These are phyloP conservation scores for Laothoe populi DNA, from an alignment of 2,888 invertebrate genomes.

Conservation along the genomic window DNA sequence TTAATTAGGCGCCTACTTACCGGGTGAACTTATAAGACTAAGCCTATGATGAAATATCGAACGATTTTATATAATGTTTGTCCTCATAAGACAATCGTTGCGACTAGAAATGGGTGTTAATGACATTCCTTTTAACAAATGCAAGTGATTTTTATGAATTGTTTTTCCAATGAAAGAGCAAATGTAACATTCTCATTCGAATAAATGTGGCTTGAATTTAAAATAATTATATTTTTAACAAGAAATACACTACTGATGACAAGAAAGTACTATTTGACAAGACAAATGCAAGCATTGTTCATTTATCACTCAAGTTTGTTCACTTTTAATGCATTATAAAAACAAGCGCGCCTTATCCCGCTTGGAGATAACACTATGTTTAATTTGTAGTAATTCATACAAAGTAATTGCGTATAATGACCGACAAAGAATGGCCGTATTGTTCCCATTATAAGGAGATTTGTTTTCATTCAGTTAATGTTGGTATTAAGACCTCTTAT, in stretches of 20 bases:
- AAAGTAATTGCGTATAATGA: conserved; percentile 29
- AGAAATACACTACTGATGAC: neutral
- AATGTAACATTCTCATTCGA: too few relatives aligned
- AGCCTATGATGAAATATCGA: too few relatives aligned
- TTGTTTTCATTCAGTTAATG: conserved; percentile 24
- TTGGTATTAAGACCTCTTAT: conserved; percentile 20
- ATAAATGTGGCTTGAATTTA: too few relatives aligned
- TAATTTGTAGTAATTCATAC: conserved; percentile 29
- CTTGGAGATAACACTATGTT: conserved; percentile 16
- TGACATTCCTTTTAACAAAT: too few relatives aligned
- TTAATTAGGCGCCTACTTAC: too few relatives aligned
- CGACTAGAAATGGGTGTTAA: too few relatives aligned
- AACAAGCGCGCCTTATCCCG: conserved; percentile 26
- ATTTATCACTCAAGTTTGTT: conserved; percentile 25
- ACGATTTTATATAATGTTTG: too few relatives aligned
- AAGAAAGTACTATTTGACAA: neutral
- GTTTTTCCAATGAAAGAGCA: too few relatives aligned
- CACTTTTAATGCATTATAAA: conserved; percentile 27
- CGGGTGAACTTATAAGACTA: too few relatives aligned
- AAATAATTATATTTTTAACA: neutral
- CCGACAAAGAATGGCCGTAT: conserved; percentile 24
- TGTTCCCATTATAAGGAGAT: conserved; percentile 26
- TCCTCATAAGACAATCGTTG: too few relatives aligned
- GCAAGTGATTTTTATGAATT: too few relatives aligned
- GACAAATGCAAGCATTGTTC: conserved; percentile 23